Base-by-base conservation (phyloP, 2,888 invertebrate genomes). In the Drosophila falleni region DNA sequence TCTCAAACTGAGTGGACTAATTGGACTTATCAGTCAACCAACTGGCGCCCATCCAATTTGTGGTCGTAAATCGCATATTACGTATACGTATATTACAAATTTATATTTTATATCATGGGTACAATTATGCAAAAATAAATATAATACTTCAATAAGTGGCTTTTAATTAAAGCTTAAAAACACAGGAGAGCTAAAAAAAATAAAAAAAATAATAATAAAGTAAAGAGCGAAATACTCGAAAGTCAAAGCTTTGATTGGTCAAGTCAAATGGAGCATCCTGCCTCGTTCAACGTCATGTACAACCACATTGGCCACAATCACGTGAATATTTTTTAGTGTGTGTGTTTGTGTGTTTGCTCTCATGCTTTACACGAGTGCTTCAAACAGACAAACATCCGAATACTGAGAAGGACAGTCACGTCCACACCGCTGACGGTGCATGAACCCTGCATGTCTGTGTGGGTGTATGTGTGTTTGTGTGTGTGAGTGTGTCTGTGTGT, bases 161-260 rank as follows among this genome's bases (percentile, higher is more conserved):
- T 66, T 84, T 71, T 81, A 83, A 87, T 80, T 80, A 87, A 72
- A 69, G 49, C 65, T 49, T 58, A 55, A 73, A 59, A 65, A 56
- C 37, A 37, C 26, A 37, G 10, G 1, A 53, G 16, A 31, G 39
- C 56, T 15, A 49, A 33, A 16, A 29, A 53, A 65, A 39, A 29
- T 29, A 29, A 29, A 50, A 55, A 61, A 16, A 54, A 59, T 51
- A 64, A 59, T n/a, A 53, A 53, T 3, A 55, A 55, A 41, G n/a
- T 42, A 11, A 29, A 42, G 8, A 6, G 8, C 47, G 9, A 39
- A 56, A 62, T 63, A 74, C 81, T 77, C 46, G 65, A 71, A 74
- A 83, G 78, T 69, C 74, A 74, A 53, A 68, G 83, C 80, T 71
- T 72, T 68, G 75, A 87, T 75, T 84, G 89, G 86, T 65, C 75